Base-by-base conservation (phyloP, 2,797 vertebrate genomes). In the Phataginus tricuspis region DNA sequence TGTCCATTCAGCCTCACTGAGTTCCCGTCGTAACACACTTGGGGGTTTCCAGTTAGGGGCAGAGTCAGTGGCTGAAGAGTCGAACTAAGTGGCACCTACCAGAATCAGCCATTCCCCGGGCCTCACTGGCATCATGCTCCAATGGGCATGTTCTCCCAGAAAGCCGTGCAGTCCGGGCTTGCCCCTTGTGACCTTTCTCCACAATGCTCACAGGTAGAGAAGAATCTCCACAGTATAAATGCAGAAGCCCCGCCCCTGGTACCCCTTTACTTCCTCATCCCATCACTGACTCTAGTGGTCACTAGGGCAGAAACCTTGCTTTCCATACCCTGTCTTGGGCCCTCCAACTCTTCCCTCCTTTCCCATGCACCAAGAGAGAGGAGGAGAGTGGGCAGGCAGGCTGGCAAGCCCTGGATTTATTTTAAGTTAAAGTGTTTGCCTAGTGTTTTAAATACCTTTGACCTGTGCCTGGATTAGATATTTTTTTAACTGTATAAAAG, bases 401-500 rank as follows among this genome's bases (percentile, higher is more conserved):
- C 90, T 68, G 57, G 42, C 37, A 87, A 90, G 29, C 27, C 78
- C 37, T 49, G 34, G 4, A 16, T 69, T 84, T 53, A 42, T 68
- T 86, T 88, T 83, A 19, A 39, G 86, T 91, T 85, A 85, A 57
- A 84, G 72, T 66, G 89, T 94, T 94, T 91, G 7, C 39, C 55
- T 74, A 39, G 5, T 69, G 27, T 42, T 51, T 77, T 86, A 25
- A 27, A 39, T 42, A 61, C 21, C 87, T 96, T 94, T 95, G 66
- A 71, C 82, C 84, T 83, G 59, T 27, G 16, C 55, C 37, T 90
- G 13, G 7, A 39, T n/a, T 57, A 55, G 37, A 23, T 49, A 51
- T 63, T 78, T 94, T 90, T 95, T 78, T 14, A 27, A 94, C 51
- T 87, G 2, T 61, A 71, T 96, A 23, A 90, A 45, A 93, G 63